Conservation (phyloP, 2,113 vertebrate genomes). For the Xenopus borealis region DNA sequence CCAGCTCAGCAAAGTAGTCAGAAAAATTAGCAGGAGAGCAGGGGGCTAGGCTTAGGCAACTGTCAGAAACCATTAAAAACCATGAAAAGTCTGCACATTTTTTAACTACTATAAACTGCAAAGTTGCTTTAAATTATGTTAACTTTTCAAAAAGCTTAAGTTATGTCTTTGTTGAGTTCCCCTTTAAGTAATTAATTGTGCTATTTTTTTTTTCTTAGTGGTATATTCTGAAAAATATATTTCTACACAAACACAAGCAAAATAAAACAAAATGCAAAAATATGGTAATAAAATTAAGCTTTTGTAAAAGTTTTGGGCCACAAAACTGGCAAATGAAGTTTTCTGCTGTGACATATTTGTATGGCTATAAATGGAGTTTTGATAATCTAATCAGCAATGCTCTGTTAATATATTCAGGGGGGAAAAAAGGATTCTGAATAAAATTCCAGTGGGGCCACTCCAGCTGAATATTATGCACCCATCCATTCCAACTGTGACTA, state of each 20-base stretch:
- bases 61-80: too few species aligned
- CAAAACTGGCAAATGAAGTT: conserved; percentile 14
- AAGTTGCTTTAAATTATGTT: too few species aligned
- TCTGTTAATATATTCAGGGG: conserved; percentile 46
- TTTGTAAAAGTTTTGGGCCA: not conserved
- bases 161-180: too few species aligned
- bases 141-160: too few species aligned
- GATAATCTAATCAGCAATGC: conserved; percentile 52
- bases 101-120: too few species aligned
- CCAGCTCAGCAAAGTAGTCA: too few species aligned
- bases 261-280: not conserved
- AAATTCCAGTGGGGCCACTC: conserved; percentile 51
- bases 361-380: conserved; percentile 47
- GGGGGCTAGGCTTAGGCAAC: too few species aligned
- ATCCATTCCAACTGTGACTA: conserved; percentile 59
- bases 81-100: too few species aligned
- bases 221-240: too few species aligned
- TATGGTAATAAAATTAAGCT: not conserved
- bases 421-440: conserved; percentile 51
- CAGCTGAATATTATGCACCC: conserved; percentile 55
- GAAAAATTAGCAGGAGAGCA: too few species aligned
- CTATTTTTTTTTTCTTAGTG: too few species aligned
- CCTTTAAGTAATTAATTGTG: too few species aligned
- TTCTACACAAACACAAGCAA: not conserved
- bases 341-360: conserved; percentile 46